Evolutionary conservation across 2,113 vertebrate genomes (phyloP).

Genomic region (Perognathus longimembris): DNA sequence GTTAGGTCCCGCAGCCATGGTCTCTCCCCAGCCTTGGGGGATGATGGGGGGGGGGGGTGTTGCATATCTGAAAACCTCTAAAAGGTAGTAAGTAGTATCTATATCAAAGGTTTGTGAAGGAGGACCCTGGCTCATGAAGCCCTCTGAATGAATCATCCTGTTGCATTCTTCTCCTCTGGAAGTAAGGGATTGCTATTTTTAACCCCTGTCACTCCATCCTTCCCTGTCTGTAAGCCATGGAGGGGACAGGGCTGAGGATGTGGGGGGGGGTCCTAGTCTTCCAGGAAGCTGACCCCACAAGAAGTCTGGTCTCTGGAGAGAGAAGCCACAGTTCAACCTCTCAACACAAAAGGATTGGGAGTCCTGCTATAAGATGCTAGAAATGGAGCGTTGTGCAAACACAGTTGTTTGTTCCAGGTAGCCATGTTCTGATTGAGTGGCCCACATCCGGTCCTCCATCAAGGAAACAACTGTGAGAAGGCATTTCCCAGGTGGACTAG

Average conservation of each 20-base stretch:
- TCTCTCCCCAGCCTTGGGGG: not conserved
- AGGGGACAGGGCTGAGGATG: fast-evolving
- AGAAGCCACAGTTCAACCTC: not conserved
- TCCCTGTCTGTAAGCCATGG: too few relatives aligned
- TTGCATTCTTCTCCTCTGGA: too few relatives aligned
- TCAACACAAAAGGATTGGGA: too few relatives aligned
- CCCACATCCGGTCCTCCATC: too few relatives aligned
- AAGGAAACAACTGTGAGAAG: not conserved
- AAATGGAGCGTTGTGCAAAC: not conserved
- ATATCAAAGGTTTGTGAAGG: not conserved
- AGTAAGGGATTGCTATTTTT: not conserved
- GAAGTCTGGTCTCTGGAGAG: not conserved
- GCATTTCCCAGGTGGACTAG: not conserved
- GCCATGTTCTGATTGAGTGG: not conserved
- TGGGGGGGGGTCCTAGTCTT: not conserved
- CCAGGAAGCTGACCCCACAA: not conserved
- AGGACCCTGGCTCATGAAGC: not conserved
- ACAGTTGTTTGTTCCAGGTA: too few relatives aligned
- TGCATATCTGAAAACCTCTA: not conserved
- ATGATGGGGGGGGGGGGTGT: not conserved
- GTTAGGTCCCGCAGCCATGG: not conserved
- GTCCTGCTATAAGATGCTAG: too few relatives aligned
- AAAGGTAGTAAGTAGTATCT: too few relatives aligned
- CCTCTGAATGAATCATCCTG: not conserved
- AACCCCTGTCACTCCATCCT: not conserved